Base-by-base conservation (phyloP, 2,113 vertebrate species). In the Dolichotis patagonum region DNA sequence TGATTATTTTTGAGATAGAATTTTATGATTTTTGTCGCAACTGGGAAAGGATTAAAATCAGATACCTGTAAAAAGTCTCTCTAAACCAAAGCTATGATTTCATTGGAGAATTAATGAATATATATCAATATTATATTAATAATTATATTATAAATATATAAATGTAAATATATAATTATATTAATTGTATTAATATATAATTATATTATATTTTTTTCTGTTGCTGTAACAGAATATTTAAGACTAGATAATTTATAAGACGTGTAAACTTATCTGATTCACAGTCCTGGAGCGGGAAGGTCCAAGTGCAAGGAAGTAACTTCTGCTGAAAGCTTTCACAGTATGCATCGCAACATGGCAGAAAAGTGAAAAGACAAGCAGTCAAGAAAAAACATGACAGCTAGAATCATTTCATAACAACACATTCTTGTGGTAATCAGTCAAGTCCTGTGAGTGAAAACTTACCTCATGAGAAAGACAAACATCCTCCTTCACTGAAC, bases 1-100 rank as follows among this genome's bases (percentile, higher is more conserved):
- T 87, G n/a, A 88, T 82, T 81, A 88, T 17, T 94, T 91, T 65
- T 91, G 82, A 93, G 46, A 84, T 30, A 88, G 19, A 86, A 87
- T 90, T 94, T 85, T 87, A 56, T 56, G 12, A 28, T 81, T 96
- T 75, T 87, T 90, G 28, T 84, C 38, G 73, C 54, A 91, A 58
- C 5, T 78, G 56, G 20, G 28, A 30, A 69, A 95, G 4, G 11
- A 58, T 65, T 17, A 62, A 92, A 95, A 54, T 46, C 1, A 81
- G 19, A 90, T 8, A 54, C 24, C 32, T 58, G 43, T 38, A 12
- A 82, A 94, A 95, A 24, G 58, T 28, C 75, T 67, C 10, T 77
- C 19, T 83, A 86, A 89, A 12, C 3, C 81, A 91, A 94, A n/a
- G 3, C 10, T 87, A 52, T 26, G 14, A 12, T 95, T 80, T 90